These are phyloP conservation scores for Knipowitschia caucasica DNA, from an alignment of 2,797 vertebrate species.

Conservation along the genomic window DNA sequence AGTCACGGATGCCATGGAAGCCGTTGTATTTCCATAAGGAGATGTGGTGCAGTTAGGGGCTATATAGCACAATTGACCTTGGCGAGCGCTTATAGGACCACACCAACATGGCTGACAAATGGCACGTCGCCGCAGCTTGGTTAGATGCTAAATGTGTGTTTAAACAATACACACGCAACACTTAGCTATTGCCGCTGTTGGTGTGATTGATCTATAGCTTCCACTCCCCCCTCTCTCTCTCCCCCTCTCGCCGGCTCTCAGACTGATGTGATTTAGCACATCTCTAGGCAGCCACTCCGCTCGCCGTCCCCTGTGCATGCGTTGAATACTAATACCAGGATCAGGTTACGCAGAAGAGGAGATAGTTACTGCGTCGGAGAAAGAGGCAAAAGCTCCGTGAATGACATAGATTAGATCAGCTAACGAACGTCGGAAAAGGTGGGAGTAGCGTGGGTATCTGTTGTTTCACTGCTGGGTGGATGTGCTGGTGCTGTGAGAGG, in stretches of 20 bases:
- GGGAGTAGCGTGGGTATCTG: conserved; percentile 20
- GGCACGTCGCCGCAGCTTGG: conserved; percentile 57
- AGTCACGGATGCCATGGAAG: no score
- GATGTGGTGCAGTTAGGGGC: conserved; percentile 35
- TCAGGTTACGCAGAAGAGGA: conserved; percentile 81
- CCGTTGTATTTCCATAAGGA: conserved; percentile 10
- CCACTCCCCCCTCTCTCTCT: background rate
- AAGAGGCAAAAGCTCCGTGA: conserved; percentile 40
- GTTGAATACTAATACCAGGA: conserved; percentile 96
- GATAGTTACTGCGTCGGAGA: conserved; percentile 40
- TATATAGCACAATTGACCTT: conserved; percentile 63
- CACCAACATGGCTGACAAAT: conserved; percentile 67
- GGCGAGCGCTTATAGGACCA: conserved; percentile 37
- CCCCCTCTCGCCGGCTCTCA: background rate
- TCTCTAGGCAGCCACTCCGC: conserved; percentile 91
- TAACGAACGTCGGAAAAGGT: conserved; percentile 50
- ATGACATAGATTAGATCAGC: conserved; percentile 60
- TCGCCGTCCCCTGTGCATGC: conserved; percentile 91
- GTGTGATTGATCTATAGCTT: conserved; percentile 91
- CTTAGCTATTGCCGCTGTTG: conserved; percentile 87
- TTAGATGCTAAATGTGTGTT: conserved; percentile 89
- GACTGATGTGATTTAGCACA: conserved; percentile 96
- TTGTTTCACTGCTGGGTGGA: conserved; percentile 12
- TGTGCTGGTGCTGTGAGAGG: conserved; percentile 42
- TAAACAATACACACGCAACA: conserved; percentile 91